A percentile compares a stretch with the other conserved stretches of the same genome.
Evolutionary conservation across 37 sponge, comb jelly and placozoan genomes (phyloP).

Genomic region (Aplysina aerophoba): DNA sequence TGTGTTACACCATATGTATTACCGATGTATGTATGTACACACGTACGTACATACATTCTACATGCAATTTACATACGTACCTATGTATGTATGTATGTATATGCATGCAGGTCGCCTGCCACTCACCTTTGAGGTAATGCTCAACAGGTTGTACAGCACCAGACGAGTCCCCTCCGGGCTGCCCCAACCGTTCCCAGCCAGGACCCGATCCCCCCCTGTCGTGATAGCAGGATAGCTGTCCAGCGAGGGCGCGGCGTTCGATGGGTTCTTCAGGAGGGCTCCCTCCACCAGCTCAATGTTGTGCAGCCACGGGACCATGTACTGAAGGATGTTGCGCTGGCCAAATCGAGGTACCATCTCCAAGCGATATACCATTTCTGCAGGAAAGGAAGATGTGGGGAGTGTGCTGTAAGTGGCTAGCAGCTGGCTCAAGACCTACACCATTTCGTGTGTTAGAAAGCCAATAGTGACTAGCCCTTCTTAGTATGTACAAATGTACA

Average conservation of each 20-base stretch:
- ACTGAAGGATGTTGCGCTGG: conserved; percentile 77
- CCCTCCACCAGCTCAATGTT: conserved; percentile 86
- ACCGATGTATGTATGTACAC: no score
- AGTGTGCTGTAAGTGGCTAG: no score
- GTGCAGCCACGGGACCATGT: conserved; percentile 86
- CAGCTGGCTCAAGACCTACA: no score
- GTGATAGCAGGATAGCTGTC: neutral
- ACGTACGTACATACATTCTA: no score
- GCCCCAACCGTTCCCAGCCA: conserved; percentile 89
- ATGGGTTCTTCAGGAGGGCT: neutral
- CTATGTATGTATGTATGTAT: no score
- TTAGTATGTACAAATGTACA: no score
- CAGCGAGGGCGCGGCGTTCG: no score
- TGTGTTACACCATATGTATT: no score
- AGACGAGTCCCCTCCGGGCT: conserved; percentile 76
- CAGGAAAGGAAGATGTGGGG: neutral
- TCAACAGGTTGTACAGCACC: conserved; percentile 85
- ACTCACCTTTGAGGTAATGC: conserved; percentile 81
- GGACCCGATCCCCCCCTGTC: neutral
- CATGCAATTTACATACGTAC: neutral
- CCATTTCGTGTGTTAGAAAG: no score
- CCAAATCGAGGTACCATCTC: conserved; percentile 60
- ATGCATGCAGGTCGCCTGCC: no score
- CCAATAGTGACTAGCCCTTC: no score
- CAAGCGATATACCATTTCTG: conserved; percentile 79